phyloP scores from a whole-genome alignment of 1,140 invertebrate genomes.

The Aricia agestis region DNA sequence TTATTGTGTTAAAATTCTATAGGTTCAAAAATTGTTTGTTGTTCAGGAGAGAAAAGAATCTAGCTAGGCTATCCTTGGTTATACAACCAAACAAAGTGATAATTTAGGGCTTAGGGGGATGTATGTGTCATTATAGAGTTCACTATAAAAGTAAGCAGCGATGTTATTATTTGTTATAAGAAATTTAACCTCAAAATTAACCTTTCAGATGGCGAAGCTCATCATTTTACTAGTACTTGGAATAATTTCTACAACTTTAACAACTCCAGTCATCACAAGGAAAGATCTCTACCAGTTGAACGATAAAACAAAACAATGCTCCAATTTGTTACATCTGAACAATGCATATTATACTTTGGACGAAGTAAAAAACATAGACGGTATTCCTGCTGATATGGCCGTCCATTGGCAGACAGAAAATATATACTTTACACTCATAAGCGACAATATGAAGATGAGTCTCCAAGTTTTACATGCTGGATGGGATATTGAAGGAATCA shows the following conservation, averaged over 20 bases:
- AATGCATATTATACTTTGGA: slow-evolving; percentile 52
- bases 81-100: no score
- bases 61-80: no score
- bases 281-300: slow-evolving; percentile 38
- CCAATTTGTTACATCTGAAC: slow-evolving; percentile 48
- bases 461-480: slow-evolving; percentile 49
- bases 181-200: no score
- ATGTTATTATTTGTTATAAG: no score
- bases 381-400: slow-evolving; percentile 62
- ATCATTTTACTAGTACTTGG: slow-evolving; percentile 31
- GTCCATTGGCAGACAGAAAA: slow-evolving; percentile 63
- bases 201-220: slow-evolving; percentile 50
- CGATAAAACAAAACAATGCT: slow-evolving; percentile 43
- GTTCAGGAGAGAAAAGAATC: no score
- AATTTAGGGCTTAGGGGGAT: no score
- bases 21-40: no score
- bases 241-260: slow-evolving; percentile 23
- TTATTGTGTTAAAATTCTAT: no score
- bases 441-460: slow-evolving; percentile 65
- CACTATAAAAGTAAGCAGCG: no score
- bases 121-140: no score
- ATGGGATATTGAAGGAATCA: slow-evolving; percentile 50
- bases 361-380: slow-evolving; percentile 42
- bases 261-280: slow-evolving; percentile 46
- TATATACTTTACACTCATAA: slow-evolving; percentile 60